A percentile compares a stretch with the other conserved stretches of the same genome.
Evolutionary conservation across 1,140 invertebrate species (phyloP).

Genomic region (Mactra quadrangularis): DNA sequence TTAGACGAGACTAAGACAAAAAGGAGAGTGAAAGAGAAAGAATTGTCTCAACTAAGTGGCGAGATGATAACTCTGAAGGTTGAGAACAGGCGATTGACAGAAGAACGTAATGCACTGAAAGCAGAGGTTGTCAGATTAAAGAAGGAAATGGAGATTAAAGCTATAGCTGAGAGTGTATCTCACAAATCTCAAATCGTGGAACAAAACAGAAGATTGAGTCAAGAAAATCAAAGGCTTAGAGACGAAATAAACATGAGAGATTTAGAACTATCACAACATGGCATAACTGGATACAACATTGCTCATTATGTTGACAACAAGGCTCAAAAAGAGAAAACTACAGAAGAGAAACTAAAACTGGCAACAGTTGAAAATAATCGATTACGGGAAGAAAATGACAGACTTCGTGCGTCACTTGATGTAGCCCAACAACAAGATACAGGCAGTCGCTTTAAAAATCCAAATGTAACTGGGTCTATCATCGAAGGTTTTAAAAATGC

Average conservation of each 20-base stretch:
- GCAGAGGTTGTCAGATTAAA: constrained; percentile 38
- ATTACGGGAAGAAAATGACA: constrained; percentile 36
- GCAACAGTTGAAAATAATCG: constrained; percentile 29
- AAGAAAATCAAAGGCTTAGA: constrained; percentile 49
- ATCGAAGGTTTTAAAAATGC: constrained; percentile 54
- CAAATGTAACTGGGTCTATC: constrained; percentile 30
- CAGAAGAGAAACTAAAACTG: constrained; percentile 47
- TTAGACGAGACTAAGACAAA: constrained; percentile 1
- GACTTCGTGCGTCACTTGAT: constrained; percentile 45
- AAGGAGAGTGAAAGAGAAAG: constrained; percentile 12
- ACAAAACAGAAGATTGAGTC: constrained; percentile 32
- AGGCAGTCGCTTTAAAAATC: constrained; percentile 40
- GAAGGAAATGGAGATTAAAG: constrained; percentile 40
- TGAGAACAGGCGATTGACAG: constrained; percentile 1
- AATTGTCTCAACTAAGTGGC: constrained; percentile 11
- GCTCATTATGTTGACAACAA: constrained; percentile 41
- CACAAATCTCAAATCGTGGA: constrained; percentile 26
- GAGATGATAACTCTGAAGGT: neutral
- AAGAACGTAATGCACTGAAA: constrained; percentile 40
- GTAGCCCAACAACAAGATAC: constrained; percentile 19
- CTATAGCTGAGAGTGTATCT: constrained; percentile 29
- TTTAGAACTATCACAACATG: constrained; percentile 14
- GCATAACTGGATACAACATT: constrained; percentile 25
- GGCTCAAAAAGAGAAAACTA: constrained; percentile 8
- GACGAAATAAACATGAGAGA: constrained; percentile 44